Evolutionary conservation across 2,797 vertebrate genomes (phyloP), one percentile per base, ranked within the genome.

Genomic region (Sebastes steindachneri): DNA sequence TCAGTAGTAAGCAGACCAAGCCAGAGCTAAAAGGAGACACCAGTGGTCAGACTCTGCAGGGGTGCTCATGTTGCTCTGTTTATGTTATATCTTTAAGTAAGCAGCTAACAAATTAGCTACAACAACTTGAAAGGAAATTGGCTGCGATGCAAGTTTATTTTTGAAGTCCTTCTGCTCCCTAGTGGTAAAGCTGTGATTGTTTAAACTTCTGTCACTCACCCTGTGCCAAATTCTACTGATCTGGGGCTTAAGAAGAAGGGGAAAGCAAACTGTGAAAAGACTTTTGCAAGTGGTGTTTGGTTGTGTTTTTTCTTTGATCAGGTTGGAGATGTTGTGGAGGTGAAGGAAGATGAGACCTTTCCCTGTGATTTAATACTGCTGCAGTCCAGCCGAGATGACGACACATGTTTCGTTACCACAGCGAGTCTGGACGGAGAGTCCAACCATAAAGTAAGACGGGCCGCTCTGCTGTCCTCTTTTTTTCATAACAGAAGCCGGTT

Each of bases 371-470:
- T 99, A 90, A 97, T 99, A 82, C 96, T 99, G 90, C 90, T 99
- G 73, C 96, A 97, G 83, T 99, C 98, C 0, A 97, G 95, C 88
- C 96, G 96, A 71, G 85, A 87, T 2, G 98, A 99, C 0, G 97
- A 95, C 75, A 98, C 96, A 68, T 99, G 99, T 87, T 97, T 97
- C 0, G 97, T 99, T 80, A 99, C 98, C 33, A 99, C 99, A 45
- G 98, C 98, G 1, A 99, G 98, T 94, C 96, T 99, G 2, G 99
- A 99, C 82, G 99, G 99, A 68, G 98, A 99, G 93, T 99, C 98
- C 59, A 99, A 99, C 90, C 97, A 97, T 92, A 99, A 99, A 97
- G 99, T 99, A 95, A 35, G 68, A 26, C 9, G 7, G 2, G 7
- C 9, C 2, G 1, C 14, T 59, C 6, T 17, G 21, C 25, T 19